Evolutionary conservation across 2,888 invertebrate genomes (phyloP).

Genomic region (Torymus auratus): DNA sequence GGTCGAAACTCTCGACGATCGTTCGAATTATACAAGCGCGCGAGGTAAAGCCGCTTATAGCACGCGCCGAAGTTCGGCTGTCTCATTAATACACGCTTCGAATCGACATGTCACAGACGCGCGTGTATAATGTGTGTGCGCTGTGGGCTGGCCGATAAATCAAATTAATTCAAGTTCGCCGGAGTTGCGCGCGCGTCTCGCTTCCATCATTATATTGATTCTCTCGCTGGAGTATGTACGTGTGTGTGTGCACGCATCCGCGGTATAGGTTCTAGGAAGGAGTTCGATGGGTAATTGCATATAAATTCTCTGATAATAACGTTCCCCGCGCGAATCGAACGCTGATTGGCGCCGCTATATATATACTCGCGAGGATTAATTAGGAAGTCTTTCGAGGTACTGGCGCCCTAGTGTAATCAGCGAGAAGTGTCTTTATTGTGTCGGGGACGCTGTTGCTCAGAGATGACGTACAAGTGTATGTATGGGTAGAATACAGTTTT

Average conservation of each 20-base stretch:
- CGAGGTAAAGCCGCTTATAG: background rate
- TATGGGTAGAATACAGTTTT: too few relatives aligned
- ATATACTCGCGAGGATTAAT: background rate
- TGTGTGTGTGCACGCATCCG: too few relatives aligned
- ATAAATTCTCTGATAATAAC: conserved; percentile 39
- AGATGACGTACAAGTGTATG: too few relatives aligned
- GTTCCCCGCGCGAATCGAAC: background rate
- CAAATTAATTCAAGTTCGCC: conserved; percentile 46
- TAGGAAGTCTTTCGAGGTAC: too few relatives aligned
- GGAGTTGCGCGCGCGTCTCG: conserved; percentile 4
- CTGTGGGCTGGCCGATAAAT: conserved; percentile 29
- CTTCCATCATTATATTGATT: conserved; percentile 40
- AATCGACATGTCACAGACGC: conserved; percentile 1
- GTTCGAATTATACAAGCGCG: too few relatives aligned
- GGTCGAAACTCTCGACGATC: too few relatives aligned
- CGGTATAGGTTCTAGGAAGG: background rate
- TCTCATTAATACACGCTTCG: conserved; percentile 36
- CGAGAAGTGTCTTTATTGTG: too few relatives aligned
- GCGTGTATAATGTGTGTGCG: too few relatives aligned
- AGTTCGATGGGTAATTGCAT: conserved; percentile 10
- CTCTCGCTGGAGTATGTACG: background rate
- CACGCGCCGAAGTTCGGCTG: too few relatives aligned
- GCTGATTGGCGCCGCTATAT: conserved; percentile 1
- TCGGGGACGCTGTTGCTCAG: too few relatives aligned
- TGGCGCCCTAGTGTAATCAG: too few relatives aligned